These are phyloP conservation scores for Caenorhabditis afra DNA, from an alignment of 2,888 invertebrate species.

Conservation along the genomic window DNA sequence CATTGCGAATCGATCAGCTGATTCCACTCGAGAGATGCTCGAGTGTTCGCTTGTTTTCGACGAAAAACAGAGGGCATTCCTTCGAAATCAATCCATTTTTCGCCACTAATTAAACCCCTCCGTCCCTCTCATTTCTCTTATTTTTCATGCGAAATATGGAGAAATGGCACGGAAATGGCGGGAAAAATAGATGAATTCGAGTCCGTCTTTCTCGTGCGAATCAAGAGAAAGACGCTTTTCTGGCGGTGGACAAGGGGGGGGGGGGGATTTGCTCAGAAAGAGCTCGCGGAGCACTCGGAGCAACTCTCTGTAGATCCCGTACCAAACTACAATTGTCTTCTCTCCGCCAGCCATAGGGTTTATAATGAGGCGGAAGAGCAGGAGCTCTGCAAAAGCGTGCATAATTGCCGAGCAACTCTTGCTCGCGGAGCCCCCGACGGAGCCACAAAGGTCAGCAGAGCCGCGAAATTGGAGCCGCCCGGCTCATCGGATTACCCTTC, in stretches of 20 bases:
- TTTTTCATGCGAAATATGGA: constrained; percentile 13
- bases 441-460: constrained; percentile 30
- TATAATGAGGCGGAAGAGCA: constrained; percentile 48
- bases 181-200: not conserved
- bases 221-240: not conserved
- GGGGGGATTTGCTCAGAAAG: too few relatives aligned
- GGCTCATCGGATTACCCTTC: constrained; percentile 43
- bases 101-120: constrained; percentile 24
- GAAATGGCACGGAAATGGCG: not conserved
- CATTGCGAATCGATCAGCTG: constrained; percentile 24
- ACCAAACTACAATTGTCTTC: constrained; percentile 6
- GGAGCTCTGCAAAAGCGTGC: not conserved
- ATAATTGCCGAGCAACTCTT: not conserved
- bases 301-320: not conserved
- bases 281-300: not conserved
- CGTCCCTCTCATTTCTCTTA: constrained; percentile 7
- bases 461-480: constrained; percentile 34
- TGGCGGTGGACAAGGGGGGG: too few relatives aligned
- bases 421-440: constrained; percentile 2
- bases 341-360: constrained; percentile 32
- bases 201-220: not conserved
- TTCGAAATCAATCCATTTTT: constrained; percentile 15
- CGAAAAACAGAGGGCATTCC: constrained; percentile 27
- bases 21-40: constrained; percentile 16
- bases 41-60: constrained; percentile 7